Percentiles rank a stretch among this genome's conserved stretches.
phyloP scores from a whole-genome alignment of 1,140 invertebrate genomes.

The Trachymyrmex septentrionalis region DNA sequence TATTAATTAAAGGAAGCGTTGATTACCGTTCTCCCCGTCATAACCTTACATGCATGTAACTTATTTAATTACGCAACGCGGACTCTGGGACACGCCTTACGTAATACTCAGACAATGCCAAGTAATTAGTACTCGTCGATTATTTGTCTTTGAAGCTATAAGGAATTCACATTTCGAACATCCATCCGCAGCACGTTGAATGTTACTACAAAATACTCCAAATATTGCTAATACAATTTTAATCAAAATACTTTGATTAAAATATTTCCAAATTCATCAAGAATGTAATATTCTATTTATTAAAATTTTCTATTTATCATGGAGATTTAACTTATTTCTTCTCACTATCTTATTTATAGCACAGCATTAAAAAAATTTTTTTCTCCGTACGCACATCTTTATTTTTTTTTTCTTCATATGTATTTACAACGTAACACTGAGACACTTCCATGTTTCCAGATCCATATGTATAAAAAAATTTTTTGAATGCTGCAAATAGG shows the following conservation, averaged over 20 bases:
- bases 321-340: not conserved
- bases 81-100: not conserved
- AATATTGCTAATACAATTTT: not conserved
- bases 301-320: too few relatives aligned
- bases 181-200: not conserved
- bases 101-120: constrained; percentile 28
- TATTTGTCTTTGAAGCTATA: not conserved
- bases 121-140: constrained; percentile 27
- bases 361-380: too few relatives aligned
- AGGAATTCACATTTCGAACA: not conserved
- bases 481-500: too few relatives aligned
- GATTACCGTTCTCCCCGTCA: not conserved
- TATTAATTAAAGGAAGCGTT: constrained; percentile 28
- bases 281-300: not conserved
- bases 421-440: too few relatives aligned
- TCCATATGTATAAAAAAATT: too few relatives aligned
- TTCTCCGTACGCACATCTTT: too few relatives aligned
- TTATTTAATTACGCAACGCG: constrained; percentile 53
- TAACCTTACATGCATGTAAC: not conserved
- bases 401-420: too few relatives aligned
- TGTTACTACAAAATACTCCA: not conserved
- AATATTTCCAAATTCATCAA: not conserved
- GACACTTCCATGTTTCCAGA: too few relatives aligned
- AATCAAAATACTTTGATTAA: not conserved
- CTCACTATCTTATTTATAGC: too few relatives aligned